Conservation (phyloP, 2,888 invertebrate genomes). For the Chrysolina oricalcia region DNA sequence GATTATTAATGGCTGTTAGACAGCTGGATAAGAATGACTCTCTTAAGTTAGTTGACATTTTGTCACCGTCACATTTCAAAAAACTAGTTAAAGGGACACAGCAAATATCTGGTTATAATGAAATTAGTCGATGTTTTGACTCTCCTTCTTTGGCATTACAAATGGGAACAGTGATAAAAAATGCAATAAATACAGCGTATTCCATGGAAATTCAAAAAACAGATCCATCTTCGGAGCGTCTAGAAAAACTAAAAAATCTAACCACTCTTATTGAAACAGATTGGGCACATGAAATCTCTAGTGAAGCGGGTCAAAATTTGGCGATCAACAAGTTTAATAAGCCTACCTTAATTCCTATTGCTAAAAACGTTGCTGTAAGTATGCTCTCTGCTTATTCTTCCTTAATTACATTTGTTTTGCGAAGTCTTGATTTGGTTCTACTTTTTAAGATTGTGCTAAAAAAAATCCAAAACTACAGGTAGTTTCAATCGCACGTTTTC, state of each 20-base stretch:
- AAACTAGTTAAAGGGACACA: slow-evolving; percentile 15
- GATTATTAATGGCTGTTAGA: slow-evolving; percentile 14
- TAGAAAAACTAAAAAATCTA: slow-evolving; percentile 23
- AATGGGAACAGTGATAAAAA: slow-evolving; percentile 45
- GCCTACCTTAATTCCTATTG: slow-evolving; percentile 42
- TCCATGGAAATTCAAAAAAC: slow-evolving; percentile 36
- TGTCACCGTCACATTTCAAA: slow-evolving; percentile 23
- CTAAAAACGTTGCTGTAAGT: slow-evolving; percentile 44
- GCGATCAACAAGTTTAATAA: slow-evolving; percentile 47
- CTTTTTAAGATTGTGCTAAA: too few relatives aligned
- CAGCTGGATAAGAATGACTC: not conserved
- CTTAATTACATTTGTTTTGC: too few relatives aligned
- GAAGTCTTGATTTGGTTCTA: too few relatives aligned
- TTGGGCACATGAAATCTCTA: slow-evolving; percentile 33
- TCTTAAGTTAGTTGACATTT: not conserved
- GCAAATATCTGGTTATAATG: slow-evolving; percentile 26
- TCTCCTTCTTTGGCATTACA: slow-evolving; percentile 44
- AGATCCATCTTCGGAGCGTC: not conserved
- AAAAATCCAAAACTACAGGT: too few relatives aligned
- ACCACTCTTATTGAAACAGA: slow-evolving; percentile 28
- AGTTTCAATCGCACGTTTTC: too few relatives aligned
- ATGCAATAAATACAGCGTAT: slow-evolving; percentile 34
- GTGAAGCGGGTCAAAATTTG: too few relatives aligned
- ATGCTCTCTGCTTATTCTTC: too few relatives aligned
- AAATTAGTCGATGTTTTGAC: slow-evolving; percentile 16